These are phyloP conservation scores for Stenodera caucasica DNA, from an alignment of 2,888 invertebrate genomes.

Conservation along the genomic window DNA sequence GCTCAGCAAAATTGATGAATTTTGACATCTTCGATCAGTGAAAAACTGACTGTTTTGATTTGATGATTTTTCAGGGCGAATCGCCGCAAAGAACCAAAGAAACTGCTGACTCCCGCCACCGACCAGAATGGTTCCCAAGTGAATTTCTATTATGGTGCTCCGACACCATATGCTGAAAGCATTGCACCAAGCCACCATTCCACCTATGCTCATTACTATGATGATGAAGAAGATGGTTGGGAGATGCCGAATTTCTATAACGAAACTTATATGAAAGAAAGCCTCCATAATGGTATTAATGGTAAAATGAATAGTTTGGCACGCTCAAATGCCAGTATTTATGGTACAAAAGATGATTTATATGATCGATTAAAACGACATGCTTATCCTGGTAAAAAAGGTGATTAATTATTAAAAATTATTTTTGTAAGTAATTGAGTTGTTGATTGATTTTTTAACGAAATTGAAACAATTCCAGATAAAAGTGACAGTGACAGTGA, in stretches of 20 bases:
- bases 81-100: conserved; percentile 87
- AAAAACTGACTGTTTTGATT: no score
- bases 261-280: conserved; percentile 94
- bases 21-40: background rate
- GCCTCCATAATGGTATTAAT: conserved; percentile 82
- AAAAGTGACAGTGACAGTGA: conserved; percentile 94
- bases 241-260: conserved; percentile 98
- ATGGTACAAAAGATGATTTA: conserved; percentile 93
- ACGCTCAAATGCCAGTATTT: conserved; percentile 89
- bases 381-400: conserved; percentile 94
- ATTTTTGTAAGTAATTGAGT: conserved; percentile 17
- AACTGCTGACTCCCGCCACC: conserved; percentile 83
- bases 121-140: conserved; percentile 93
- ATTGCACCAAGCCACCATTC: conserved; percentile 95
- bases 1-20: no score
- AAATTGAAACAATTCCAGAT: conserved; percentile 65
- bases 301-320: conserved; percentile 92
- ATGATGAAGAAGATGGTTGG: conserved; percentile 96
- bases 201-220: conserved; percentile 93
- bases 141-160: conserved; percentile 94
- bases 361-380: conserved; percentile 94
- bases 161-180: conserved; percentile 92
- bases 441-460: conserved; percentile 25
- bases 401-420: conserved; percentile 57
- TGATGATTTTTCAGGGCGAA: conserved; percentile 64